phyloP scores from a whole-genome alignment of 2,797 vertebrate genomes.

The Tinamus major region DNA sequence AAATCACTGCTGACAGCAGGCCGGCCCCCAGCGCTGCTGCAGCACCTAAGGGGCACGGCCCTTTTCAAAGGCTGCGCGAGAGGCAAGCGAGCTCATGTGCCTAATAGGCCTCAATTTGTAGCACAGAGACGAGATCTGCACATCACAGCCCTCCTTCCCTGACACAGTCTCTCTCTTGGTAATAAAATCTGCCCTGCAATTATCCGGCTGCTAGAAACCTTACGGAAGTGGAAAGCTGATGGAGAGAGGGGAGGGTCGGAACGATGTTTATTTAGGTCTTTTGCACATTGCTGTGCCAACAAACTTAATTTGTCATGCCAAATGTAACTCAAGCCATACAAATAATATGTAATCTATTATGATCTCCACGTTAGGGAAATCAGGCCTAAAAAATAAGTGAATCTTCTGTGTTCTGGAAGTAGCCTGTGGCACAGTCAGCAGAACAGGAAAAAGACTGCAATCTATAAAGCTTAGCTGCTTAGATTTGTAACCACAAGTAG shows the following conservation, averaged over 20 bases:
- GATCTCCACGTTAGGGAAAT: background rate
- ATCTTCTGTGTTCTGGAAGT: background rate
- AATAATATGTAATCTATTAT: background rate
- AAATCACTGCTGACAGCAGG: background rate
- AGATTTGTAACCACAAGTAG: background rate
- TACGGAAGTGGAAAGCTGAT: background rate
- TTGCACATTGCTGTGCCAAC: background rate
- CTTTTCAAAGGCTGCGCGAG: background rate
- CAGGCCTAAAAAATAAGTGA: background rate
- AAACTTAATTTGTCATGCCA: constrained; percentile 4
- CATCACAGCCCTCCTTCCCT: background rate
- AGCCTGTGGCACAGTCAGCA: background rate
- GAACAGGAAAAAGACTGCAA: background rate
- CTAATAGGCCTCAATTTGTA: background rate
- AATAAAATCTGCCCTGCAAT: background rate
- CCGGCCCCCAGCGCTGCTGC: background rate
- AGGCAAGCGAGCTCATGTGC: background rate
- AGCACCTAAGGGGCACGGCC: background rate
- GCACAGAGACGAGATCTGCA: background rate
- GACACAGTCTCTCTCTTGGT: background rate
- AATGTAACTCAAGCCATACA: background rate
- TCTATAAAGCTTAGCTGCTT: background rate
- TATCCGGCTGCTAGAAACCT: background rate
- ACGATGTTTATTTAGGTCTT: background rate
- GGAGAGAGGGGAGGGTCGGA: background rate